Evolutionary conservation across 2,888 invertebrate species (phyloP), one percentile per base, ranked within the genome.

Genomic region (Podabrus alpinus): DNA sequence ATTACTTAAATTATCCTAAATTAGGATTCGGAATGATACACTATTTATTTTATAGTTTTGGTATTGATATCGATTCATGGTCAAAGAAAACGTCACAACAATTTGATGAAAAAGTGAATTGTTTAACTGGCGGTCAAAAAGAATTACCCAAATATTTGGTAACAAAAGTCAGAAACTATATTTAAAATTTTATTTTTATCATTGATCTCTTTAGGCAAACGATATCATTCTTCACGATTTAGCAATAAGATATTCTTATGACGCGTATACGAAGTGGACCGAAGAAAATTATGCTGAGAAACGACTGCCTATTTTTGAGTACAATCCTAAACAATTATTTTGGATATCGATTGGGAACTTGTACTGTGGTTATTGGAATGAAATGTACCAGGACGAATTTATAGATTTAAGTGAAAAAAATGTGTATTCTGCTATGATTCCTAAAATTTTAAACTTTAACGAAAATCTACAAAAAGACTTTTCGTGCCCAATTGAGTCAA

Each of bases 171-270:
- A 16, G n/a, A 11, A 9, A 67, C 9, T 13, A 29, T 1, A 3
- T 3, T n/a, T 59, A 13, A 0, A 10, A n/a, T n/a, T 13, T n/a
- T n/a, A 19, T 13, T 59, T 15, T 70, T 9, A 19, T 59, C 13
- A 45, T 2, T 9, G 2, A 66, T 16, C 21, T 45, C 9, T 72
- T 21, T 16, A 72, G 72, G 29, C 59, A 11, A 16, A 45, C 11
- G 29, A 62, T 15, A 17, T 67, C 9, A 11, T 68, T 11, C 61
- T 45, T 25, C 71, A 72, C 15, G 17, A 19, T 16, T 17, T 75
- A 13, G 97, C 97, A 0, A 91, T 95, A 77, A 95, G 95, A 84
- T 93, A 95, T 83, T 95, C 97, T 0, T 97, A 96, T 86, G 89
- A 91, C 78, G 96, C 95, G 0, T 95, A 96, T 85, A 89, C 91